Evolutionary conservation across 2,888 invertebrate genomes (phyloP).

Genomic region (Hirudinaria manillensis): DNA sequence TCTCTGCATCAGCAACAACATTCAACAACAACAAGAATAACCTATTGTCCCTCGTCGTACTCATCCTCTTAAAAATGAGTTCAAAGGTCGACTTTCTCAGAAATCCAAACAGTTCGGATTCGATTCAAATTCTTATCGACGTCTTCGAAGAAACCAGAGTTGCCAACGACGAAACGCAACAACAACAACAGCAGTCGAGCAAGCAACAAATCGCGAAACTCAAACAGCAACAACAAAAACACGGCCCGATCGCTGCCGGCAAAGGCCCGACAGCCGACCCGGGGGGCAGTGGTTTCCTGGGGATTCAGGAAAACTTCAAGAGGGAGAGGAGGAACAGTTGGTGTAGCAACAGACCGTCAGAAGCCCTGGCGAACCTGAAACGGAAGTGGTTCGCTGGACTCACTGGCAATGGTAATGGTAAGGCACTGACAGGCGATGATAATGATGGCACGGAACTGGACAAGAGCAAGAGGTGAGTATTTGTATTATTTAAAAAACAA

Average conservation of each 20-base stretch:
- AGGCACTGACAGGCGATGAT: constrained; percentile 1
- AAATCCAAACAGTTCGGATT: background rate
- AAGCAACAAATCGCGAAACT: background rate
- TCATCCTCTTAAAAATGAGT: too few relatives aligned
- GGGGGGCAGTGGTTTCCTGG: background rate
- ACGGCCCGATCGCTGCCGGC: background rate
- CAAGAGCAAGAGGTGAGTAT: too few relatives aligned
- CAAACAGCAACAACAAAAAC: background rate
- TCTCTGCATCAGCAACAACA: too few relatives aligned
- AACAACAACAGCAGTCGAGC: background rate
- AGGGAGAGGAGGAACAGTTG: constrained; percentile 14
- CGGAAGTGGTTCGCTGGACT: background rate
- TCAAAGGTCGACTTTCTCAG: too few relatives aligned
- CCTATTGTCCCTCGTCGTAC: too few relatives aligned
- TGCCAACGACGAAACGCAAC: background rate
- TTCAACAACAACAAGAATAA: too few relatives aligned
- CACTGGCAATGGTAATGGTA: background rate
- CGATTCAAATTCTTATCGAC: constrained; percentile 10
- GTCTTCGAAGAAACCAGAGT: background rate
- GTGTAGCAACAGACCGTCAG: background rate
- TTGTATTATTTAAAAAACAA: too few relatives aligned
- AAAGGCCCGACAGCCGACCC: background rate
- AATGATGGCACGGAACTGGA: too few relatives aligned
- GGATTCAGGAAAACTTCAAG: background rate
- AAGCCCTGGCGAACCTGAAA: constrained; percentile 9